Conservation (phyloP, 2,797 vertebrate genomes). For the Arctocebus calabarensis region DNA sequence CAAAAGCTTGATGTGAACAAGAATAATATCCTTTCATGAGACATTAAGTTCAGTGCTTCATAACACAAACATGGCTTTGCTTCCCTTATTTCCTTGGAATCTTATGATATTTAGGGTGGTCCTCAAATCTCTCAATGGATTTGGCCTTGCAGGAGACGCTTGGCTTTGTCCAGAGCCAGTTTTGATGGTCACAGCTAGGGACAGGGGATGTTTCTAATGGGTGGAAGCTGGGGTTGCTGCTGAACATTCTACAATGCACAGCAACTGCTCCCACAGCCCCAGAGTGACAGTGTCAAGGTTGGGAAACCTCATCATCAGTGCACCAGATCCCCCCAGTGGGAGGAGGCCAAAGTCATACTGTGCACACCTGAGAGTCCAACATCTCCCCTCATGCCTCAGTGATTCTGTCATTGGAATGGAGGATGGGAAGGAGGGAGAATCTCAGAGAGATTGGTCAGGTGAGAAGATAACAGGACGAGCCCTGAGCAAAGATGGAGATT, state of each 20-base stretch:
- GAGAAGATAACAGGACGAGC: background rate
- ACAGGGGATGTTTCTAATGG: background rate
- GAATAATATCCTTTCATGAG: too few species aligned
- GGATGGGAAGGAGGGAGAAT: background rate
- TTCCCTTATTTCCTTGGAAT: background rate
- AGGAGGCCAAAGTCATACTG: background rate
- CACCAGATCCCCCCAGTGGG: fast-evolving
- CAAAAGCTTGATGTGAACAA: background rate
- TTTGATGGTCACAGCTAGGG: background rate
- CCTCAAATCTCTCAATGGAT: background rate
- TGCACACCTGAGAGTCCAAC: fast-evolving
- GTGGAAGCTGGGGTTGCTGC: background rate
- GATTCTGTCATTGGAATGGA: background rate
- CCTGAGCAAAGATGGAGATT: too few species aligned
- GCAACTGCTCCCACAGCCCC: background rate
- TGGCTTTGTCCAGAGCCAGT: background rate
- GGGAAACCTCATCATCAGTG: fast-evolving
- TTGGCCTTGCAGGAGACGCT: too few species aligned
- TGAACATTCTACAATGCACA: too few species aligned
- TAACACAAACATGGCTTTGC: fast-evolving
- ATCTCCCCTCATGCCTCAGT: fast-evolving
- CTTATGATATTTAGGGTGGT: fast-evolving
- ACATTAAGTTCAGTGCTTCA: background rate
- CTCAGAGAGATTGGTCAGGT: fast-evolving
- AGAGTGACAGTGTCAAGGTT: fast-evolving